phyloP scores from a whole-genome alignment of 1,140 invertebrate species.

The Pachyrhynchus sulphureomaculatus region DNA sequence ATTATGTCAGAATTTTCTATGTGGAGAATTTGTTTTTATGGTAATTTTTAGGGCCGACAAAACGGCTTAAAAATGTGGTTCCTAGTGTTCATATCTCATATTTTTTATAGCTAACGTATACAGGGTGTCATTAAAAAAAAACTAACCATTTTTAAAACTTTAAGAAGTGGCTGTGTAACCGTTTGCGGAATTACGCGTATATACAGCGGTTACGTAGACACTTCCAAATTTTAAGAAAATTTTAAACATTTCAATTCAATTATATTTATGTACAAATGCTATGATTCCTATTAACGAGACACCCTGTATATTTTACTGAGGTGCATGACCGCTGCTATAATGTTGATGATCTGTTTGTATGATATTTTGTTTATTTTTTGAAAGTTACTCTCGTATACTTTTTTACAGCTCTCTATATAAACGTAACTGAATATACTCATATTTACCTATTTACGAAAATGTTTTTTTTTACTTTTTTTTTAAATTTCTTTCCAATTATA shows the following conservation, averaged over 20 bases:
- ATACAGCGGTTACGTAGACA: too few relatives aligned
- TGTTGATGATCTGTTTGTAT: conserved; percentile 3
- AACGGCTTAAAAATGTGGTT: conserved; percentile 45
- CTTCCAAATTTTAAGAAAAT: too few relatives aligned
- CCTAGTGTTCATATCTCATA: conserved; percentile 50
- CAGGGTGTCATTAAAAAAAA: too few relatives aligned
- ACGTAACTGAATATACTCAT: not conserved
- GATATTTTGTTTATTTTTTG: not conserved
- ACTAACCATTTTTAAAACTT: too few relatives aligned
- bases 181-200: too few relatives aligned
- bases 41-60: conserved; percentile 27
- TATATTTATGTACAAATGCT: too few relatives aligned
- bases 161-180: too few relatives aligned
- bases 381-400: not conserved
- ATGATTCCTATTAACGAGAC: not conserved
- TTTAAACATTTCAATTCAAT: too few relatives aligned
- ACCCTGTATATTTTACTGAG: conserved; percentile 2
- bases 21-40: conserved; percentile 18
- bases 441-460: conserved; percentile 1
- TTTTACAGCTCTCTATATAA: too few relatives aligned
- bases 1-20: conserved; percentile 42
- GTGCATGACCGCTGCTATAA: not conserved
- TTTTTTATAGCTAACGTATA: conserved; percentile 20
- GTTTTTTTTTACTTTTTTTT: not conserved
- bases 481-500: too few relatives aligned